These are phyloP conservation scores for Caenorhabditis macrosperma DNA, from an alignment of 2,888 invertebrate genomes.

Conservation along the genomic window DNA sequence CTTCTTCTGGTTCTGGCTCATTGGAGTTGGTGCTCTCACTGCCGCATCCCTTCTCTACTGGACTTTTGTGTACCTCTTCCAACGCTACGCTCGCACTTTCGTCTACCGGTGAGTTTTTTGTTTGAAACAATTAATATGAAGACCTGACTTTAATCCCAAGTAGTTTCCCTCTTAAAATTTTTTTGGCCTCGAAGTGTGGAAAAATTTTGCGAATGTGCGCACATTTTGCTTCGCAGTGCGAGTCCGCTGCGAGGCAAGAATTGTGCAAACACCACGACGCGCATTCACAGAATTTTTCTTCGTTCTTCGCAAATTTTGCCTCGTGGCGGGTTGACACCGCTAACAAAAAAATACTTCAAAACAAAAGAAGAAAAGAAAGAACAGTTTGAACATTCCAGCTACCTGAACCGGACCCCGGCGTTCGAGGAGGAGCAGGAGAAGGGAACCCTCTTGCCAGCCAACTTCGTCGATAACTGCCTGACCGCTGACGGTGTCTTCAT, in stretches of 20 bases:
- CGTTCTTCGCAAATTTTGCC: too few relatives aligned
- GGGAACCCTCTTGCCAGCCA: constrained; percentile 14
- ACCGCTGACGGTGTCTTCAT: constrained; percentile 78
- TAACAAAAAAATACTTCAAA: neutral
- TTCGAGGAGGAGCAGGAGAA: constrained; percentile 54
- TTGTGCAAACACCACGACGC: too few relatives aligned
- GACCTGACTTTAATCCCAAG: too few relatives aligned
- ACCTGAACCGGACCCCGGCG: constrained; percentile 32
- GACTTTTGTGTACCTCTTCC: constrained; percentile 58
- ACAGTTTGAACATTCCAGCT: too few relatives aligned
- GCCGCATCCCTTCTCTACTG: constrained; percentile 69
- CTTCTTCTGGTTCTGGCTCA: constrained; percentile 77
- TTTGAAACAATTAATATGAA: neutral
- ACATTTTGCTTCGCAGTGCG: too few relatives aligned
- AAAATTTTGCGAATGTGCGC: too few relatives aligned
- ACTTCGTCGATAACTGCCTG: constrained; percentile 73
- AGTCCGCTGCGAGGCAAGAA: too few relatives aligned
- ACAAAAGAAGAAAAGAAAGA: too few relatives aligned
- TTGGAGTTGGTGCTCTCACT: constrained; percentile 74
- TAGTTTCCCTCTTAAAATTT: too few relatives aligned
- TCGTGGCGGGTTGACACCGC: too few relatives aligned
- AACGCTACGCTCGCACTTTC: constrained; percentile 62
- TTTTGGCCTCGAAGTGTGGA: too few relatives aligned
- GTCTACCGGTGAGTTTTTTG: constrained; percentile 65
- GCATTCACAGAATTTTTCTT: too few relatives aligned